Evolutionary conservation across 2,113 vertebrate genomes (phyloP).

Genomic region (Psephotus haematonotus): DNA sequence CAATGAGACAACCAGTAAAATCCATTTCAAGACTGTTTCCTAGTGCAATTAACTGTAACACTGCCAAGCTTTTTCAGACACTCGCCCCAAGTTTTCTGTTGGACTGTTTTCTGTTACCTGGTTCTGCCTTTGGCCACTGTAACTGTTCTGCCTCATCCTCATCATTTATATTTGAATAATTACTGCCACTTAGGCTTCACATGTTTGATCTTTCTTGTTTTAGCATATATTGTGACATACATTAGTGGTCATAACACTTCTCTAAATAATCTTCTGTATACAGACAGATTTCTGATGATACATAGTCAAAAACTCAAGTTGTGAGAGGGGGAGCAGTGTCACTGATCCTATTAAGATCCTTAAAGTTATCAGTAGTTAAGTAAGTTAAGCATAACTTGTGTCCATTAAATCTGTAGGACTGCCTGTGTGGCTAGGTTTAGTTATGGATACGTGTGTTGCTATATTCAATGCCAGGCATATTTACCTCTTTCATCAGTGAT

Average conservation of each 20-base stretch:
- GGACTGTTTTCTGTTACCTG: neutral
- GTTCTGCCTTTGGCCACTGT: neutral
- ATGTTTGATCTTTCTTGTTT: neutral
- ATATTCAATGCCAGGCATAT: neutral
- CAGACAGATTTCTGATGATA: neutral
- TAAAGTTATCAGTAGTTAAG: neutral
- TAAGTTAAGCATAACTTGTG: neutral
- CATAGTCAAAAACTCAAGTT: neutral
- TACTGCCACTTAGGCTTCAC: neutral
- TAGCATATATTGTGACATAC: neutral
- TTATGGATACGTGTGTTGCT: neutral
- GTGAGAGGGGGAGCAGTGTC: neutral
- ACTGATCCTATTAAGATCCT: neutral
- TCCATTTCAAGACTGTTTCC: neutral
- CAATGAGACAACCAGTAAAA: neutral
- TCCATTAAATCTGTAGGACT: neutral
- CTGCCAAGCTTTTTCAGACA: neutral
- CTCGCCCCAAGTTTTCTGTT: neutral
- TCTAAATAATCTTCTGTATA: neutral
- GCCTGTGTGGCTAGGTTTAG: neutral
- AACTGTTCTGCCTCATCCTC: neutral
- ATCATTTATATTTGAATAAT: neutral
- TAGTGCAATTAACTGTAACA: neutral
- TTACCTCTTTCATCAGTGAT: neutral
- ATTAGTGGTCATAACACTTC: neutral